Evolutionary conservation across 2,797 vertebrate genomes (phyloP).

Genomic region (Danionella dracula): DNA sequence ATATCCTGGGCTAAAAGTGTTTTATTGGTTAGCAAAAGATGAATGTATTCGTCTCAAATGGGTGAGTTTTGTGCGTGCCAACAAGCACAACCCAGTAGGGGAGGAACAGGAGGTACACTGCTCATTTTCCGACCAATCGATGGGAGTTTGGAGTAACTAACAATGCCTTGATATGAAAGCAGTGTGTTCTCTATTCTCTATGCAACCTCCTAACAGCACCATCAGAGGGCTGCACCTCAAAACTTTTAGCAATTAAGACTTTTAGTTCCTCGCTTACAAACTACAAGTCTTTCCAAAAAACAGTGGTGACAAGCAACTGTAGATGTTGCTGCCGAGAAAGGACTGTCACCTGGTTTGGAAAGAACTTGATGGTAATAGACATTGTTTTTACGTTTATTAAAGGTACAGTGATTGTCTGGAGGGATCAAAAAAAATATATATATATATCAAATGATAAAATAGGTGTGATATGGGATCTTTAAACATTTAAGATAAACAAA

Average conservation of each 20-base stretch:
- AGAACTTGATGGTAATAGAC: constrained; percentile 73
- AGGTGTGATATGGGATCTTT: too few species aligned
- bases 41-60: too few species aligned
- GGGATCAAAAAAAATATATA: too few species aligned
- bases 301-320: constrained; percentile 77
- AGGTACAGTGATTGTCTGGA: too few species aligned
- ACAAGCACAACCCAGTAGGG: too few species aligned
- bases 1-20: too few species aligned
- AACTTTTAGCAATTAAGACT: constrained; percentile 73
- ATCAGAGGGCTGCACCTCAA: constrained; percentile 74
- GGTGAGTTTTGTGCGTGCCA: too few species aligned
- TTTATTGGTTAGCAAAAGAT: too few species aligned
- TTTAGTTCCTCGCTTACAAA: constrained; percentile 80
- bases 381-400: too few species aligned
- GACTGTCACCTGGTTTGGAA: constrained; percentile 81
- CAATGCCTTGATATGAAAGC: constrained; percentile 78
- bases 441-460: too few species aligned
- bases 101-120: too few species aligned
- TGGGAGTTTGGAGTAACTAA: constrained; percentile 78
- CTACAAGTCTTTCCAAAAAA: constrained; percentile 78
- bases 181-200: constrained; percentile 82
- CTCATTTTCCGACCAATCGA: constrained; percentile 61
- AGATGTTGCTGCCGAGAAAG: constrained; percentile 68
- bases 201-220: constrained; percentile 79
- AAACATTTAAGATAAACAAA: too few species aligned